Base-by-base conservation (phyloP, 2,113 vertebrate genomes). In the Cochlearius cochlearius region DNA sequence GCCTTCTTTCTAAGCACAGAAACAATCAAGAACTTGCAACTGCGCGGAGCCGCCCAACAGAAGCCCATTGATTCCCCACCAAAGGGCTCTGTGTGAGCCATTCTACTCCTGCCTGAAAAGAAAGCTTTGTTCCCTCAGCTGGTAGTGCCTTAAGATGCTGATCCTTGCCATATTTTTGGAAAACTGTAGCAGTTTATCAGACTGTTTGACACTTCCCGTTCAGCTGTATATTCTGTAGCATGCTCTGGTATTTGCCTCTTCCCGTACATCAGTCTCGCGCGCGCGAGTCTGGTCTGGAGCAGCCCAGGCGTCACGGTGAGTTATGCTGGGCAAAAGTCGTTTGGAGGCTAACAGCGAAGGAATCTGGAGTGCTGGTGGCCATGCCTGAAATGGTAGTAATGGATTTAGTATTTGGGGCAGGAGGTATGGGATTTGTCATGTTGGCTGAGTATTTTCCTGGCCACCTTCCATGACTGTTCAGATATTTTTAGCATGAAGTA, bases 361-460 rank as follows among this genome's bases (percentile, higher is more conserved):
- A 92, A 93, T 71, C 58, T 39, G 13, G 45, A 84, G 26, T 85
- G 91, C 73, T 85, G 58, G 67, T 96, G 84, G 67, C 86, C 77
- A 52, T 89, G 87, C 89, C 91, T 83, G 93, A 95, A 96, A 83
- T 80, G 94, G 94, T 92, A 87, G 91, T 58, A 95, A 85, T 92
- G 92, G 87, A 91, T 97, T 93, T 91, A 90, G 81, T 90, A 91
- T 96, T 96, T 96, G 95, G 95, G 87, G 91, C 87, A 95, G 93
- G 93, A 97, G 94, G 84, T 83, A 92, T 92, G 95, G 93, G 94
- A 95, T 96, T 97, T 97, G 92, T 97, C 91, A 85, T 96, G 94
- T 92, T 96, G 80, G 88, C 73, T 88, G 89, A 87, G 56, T 86
- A 94, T 96, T 97, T 95, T 96, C 97, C 95, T 96, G 94, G 97